phyloP scores from a whole-genome alignment of 2,113 vertebrate genomes.

The Euleptes europaea region DNA sequence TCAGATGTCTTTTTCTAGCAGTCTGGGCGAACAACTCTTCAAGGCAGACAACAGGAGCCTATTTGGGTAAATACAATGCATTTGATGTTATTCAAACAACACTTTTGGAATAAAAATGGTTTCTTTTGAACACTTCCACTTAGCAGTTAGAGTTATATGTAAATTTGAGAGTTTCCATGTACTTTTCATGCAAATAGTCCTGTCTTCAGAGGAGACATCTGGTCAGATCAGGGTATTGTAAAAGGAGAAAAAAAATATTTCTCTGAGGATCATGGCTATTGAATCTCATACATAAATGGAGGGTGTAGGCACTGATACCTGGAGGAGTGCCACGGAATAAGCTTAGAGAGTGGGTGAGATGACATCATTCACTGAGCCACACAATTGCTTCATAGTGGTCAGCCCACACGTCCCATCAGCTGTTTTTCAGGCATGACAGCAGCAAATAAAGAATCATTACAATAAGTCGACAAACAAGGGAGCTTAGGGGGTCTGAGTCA shows the following conservation, averaged over 20 bases:
- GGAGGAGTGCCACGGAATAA: too few relatives aligned
- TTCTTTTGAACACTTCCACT: constrained; percentile 28
- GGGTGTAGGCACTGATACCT: background rate
- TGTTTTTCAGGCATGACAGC: background rate
- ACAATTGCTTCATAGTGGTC: background rate
- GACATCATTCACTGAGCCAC: background rate
- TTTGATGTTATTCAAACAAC: constrained; percentile 20
- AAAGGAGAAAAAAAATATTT: background rate
- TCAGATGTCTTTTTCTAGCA: constrained; percentile 36
- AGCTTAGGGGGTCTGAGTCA: background rate
- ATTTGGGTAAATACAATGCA: constrained; percentile 48
- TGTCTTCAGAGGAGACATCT: background rate
- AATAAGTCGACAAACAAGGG: background rate
- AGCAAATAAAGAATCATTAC: background rate
- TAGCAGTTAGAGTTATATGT: constrained; percentile 1
- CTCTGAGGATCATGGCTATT: background rate
- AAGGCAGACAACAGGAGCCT: constrained; percentile 25
- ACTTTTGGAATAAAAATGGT: constrained; percentile 41
- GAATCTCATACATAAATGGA: background rate
- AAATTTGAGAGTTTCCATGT: background rate
- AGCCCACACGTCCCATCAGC: background rate
- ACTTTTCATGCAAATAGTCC: constrained; percentile 8
- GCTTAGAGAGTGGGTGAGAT: too few relatives aligned
- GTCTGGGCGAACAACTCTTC: constrained; percentile 42
- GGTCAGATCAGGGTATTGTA: background rate